phyloP scores from a whole-genome alignment of 2,888 invertebrate genomes.

The Cheilosia soror region DNA sequence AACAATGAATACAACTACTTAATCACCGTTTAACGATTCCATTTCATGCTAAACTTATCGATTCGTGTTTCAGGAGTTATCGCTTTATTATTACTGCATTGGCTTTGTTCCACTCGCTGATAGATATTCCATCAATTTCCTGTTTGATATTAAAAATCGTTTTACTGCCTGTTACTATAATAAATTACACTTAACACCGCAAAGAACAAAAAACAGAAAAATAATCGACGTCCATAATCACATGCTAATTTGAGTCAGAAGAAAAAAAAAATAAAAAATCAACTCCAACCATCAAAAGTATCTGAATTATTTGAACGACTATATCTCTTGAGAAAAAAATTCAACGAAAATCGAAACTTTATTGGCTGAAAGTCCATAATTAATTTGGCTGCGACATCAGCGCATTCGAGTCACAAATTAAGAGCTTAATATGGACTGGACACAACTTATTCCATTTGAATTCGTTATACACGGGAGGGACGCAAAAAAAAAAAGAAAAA shows the following conservation, averaged over 20 bases:
- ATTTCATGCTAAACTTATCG: conserved; percentile 28
- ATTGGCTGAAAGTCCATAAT: conserved; percentile 69
- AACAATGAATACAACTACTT: too few relatives aligned
- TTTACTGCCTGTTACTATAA: conserved; percentile 36
- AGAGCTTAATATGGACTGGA: conserved; percentile 75
- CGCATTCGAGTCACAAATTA: conserved; percentile 73
- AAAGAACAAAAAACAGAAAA: conserved; percentile 14
- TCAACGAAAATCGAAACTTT: conserved; percentile 40
- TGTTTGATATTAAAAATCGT: conserved; percentile 24
- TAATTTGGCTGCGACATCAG: conserved; percentile 70
- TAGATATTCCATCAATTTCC: conserved; percentile 12
- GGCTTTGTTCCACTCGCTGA: conserved; percentile 5
- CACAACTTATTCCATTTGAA: conserved; percentile 66
- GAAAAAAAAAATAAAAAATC: conserved; percentile 5
- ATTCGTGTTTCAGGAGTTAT: conserved; percentile 44
- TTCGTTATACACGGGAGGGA: conserved; percentile 24
- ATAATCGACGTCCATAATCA: conserved; percentile 53
- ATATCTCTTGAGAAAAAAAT: neutral
- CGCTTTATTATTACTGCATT: conserved; percentile 56
- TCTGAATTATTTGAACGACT: conserved; percentile 3
- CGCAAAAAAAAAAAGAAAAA: neutral
- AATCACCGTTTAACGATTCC: conserved; percentile 43
- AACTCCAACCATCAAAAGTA: neutral
- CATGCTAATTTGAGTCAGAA: conserved; percentile 54
- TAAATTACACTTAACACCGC: conserved; percentile 64